A percentile compares a stretch with the other conserved stretches of the same genome.
Conservation (phyloP, 2,113 vertebrate genomes). For the Camelus bactrianus region DNA sequence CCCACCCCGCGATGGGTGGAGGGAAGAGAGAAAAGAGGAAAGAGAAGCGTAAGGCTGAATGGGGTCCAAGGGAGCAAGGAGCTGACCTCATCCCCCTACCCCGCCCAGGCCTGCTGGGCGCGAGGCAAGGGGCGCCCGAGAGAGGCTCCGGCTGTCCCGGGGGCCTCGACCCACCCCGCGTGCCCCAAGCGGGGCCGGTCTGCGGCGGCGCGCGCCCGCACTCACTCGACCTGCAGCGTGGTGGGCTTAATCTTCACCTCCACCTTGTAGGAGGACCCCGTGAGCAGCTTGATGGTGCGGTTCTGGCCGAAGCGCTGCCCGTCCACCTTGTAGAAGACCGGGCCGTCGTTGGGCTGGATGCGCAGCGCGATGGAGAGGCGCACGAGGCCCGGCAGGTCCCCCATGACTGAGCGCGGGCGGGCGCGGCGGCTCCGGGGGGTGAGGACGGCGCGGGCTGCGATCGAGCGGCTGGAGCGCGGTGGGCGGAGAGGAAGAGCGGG, state of each 20-base stretch:
- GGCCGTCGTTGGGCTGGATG: conserved; percentile 95
- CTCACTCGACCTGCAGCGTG: conserved; percentile 94
- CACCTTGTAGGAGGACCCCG: conserved; percentile 96
- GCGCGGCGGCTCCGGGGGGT: background rate
- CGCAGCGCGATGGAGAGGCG: conserved; percentile 94
- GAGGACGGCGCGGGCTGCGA: background rate
- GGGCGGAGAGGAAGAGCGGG: conserved; percentile 70
- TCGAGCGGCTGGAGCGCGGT: conserved; percentile 16
- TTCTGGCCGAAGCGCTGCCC: conserved; percentile 97
- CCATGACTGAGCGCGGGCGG: conserved; percentile 86
- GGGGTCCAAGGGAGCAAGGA: background rate
- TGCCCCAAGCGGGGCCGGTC: background rate
- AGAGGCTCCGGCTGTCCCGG: background rate
- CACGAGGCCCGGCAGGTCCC: conserved; percentile 92
- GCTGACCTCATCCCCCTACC: background rate
- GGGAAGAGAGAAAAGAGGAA: background rate
- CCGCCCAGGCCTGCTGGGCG: background rate
- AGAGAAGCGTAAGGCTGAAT: background rate
- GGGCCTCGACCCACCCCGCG: background rate
- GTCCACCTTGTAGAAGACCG: conserved; percentile 97
- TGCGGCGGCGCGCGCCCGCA: conserved; percentile 70
- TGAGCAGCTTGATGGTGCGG: conserved; percentile 97
- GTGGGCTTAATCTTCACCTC: conserved; percentile 95
- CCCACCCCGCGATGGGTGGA: background rate
- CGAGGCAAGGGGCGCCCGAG: background rate